These are phyloP conservation scores for Ormyrus rosae DNA, from an alignment of 2,888 invertebrate species.

Conservation along the genomic window DNA sequence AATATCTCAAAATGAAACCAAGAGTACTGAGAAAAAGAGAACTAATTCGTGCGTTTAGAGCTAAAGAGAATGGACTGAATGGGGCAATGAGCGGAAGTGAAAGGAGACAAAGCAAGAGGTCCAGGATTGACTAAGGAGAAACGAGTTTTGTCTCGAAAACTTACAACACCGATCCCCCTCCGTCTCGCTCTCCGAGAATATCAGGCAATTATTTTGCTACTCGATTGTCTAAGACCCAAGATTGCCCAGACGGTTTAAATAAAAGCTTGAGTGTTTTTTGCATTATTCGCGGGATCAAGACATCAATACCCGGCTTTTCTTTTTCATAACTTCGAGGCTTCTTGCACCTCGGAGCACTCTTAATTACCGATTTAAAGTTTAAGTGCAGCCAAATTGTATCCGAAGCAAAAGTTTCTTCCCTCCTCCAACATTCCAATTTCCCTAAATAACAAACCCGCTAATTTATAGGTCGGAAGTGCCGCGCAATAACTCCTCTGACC, in stretches of 20 bases:
- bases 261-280: background rate
- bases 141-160: slow-evolving; percentile 30
- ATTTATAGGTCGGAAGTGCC: no score
- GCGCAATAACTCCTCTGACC: no score
- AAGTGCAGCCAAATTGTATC: no score
- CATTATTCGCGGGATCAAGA: background rate
- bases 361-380: no score
- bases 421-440: no score
- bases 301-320: background rate
- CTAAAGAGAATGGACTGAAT: slow-evolving; percentile 48
- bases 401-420: no score
- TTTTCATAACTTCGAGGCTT: no score
- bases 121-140: slow-evolving; percentile 22
- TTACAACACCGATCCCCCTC: slow-evolving; percentile 9
- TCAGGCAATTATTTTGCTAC: slow-evolving; percentile 42
- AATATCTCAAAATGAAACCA: slow-evolving; percentile 46
- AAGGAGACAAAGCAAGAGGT: slow-evolving; percentile 42
- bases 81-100: slow-evolving; percentile 32
- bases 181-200: slow-evolving; percentile 9
- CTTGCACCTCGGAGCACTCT: no score
- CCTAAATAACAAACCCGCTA: no score
- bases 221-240: background rate
- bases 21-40: slow-evolving; percentile 23
- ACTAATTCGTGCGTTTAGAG: slow-evolving; percentile 50
- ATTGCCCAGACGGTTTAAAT: no score